Conservation (phyloP, 2,113 vertebrate genomes). For the Caretta caretta region DNA sequence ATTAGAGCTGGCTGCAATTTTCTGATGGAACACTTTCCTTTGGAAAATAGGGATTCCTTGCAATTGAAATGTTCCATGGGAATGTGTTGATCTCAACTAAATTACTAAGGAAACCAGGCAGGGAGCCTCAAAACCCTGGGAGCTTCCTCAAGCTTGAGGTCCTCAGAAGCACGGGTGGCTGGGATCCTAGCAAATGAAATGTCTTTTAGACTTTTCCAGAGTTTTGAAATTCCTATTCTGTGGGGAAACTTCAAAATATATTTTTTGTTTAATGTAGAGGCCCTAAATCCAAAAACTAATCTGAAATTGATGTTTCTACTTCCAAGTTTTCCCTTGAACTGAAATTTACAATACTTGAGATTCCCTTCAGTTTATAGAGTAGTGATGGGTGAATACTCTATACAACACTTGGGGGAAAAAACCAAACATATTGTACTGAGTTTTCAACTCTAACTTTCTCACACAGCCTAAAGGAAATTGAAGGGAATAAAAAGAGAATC, state of each 20-base stretch:
- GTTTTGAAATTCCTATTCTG: background rate
- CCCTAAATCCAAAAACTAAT: no score
- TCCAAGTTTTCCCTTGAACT: background rate
- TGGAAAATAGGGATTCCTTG: background rate
- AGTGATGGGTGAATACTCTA: background rate
- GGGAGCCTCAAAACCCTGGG: no score
- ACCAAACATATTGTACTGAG: background rate
- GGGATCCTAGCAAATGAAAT: background rate
- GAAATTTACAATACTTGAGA: background rate
- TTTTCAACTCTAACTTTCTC: background rate
- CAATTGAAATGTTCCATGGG: background rate
- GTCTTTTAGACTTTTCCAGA: background rate
- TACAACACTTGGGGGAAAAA: rapidly evolving
- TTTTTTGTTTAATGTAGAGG: no score
- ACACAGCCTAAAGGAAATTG: no score
- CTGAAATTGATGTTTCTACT: background rate
- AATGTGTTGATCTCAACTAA: background rate
- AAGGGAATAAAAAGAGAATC: no score
- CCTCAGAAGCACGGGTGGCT: background rate
- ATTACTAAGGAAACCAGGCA: background rate
- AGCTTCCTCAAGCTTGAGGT: background rate
- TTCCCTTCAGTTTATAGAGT: no score
- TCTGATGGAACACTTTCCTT: background rate
- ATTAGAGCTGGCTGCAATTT: background rate
- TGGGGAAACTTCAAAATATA: rapidly evolving